phyloP scores from a whole-genome alignment of 2,888 invertebrate genomes.

The Eurois occulta region DNA sequence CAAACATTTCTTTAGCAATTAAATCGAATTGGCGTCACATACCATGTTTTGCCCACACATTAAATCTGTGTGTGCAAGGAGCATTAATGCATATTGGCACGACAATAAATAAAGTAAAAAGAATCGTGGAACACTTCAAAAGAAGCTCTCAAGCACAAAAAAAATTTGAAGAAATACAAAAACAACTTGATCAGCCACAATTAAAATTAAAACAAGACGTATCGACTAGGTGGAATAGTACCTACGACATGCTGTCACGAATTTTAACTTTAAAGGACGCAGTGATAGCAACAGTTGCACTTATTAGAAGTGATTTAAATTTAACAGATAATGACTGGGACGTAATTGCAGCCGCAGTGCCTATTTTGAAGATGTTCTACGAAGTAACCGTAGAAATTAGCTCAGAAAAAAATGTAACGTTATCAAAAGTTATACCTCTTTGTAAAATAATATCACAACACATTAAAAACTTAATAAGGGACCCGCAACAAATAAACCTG shows the following conservation, averaged over 20 bases:
- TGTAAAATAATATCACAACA: constrained; percentile 11
- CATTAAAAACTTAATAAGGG: neutral
- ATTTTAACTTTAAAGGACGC: constrained; percentile 32
- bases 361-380: constrained; percentile 41
- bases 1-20: no score
- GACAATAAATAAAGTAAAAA: constrained; percentile 6
- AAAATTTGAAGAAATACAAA: constrained; percentile 10
- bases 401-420: constrained; percentile 8
- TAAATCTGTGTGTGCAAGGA: no score
- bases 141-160: constrained; percentile 16
- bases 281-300: constrained; percentile 36
- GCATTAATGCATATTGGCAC: no score
- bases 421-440: no score
- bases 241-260: constrained; percentile 37
- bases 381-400: constrained; percentile 37
- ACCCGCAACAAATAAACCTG: neutral
- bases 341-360: constrained; percentile 29
- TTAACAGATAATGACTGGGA: constrained; percentile 24
- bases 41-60: no score
- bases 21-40: no score
- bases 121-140: constrained; percentile 14
- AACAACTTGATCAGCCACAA: constrained; percentile 21
- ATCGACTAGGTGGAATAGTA: constrained; percentile 32
- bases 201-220: constrained; percentile 31
- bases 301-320: constrained; percentile 25